Percentiles rank a stretch among this genome's conserved stretches.
These are phyloP conservation scores for Talpa occidentalis DNA, from an alignment of 2,113 vertebrate genomes.

Conservation along the genomic window DNA sequence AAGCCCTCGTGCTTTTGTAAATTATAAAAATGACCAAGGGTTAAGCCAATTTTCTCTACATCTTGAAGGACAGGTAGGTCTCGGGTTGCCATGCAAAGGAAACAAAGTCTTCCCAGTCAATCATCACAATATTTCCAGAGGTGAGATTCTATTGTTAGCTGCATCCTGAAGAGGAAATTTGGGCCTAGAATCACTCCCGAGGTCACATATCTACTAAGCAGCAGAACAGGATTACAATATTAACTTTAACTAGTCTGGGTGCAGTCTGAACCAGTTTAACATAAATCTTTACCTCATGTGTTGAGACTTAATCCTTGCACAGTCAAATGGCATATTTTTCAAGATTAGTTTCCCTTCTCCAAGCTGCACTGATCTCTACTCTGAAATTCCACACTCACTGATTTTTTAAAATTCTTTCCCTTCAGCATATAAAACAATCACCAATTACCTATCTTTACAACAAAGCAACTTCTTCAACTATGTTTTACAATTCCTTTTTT, in stretches of 20 bases:
- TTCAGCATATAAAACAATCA: not conserved
- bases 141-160: not conserved
- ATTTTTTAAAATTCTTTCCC: not conserved
- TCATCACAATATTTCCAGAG: not conserved
- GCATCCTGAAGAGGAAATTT: not conserved
- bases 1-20: not conserved
- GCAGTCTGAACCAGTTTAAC: not conserved
- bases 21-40: not conserved
- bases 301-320: not conserved
- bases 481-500: conserved; percentile 5
- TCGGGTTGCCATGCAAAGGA: not conserved
- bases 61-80: not conserved
- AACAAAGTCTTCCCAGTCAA: not conserved
- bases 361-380: not conserved
- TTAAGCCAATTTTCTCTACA: not conserved
- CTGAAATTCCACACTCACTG: not conserved
- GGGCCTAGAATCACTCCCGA: not conserved
- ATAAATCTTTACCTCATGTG: not conserved
- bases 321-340: not conserved
- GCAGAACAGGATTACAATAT: not conserved
- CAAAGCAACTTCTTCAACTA: not conserved
- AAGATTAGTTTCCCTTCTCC: not conserved
- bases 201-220: not conserved
- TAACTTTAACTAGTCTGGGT: not conserved
- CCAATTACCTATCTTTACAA: not conserved